A percentile compares a stretch with the other conserved stretches of the same genome.
phyloP scores from a whole-genome alignment of 2,888 invertebrate species.

The Epirrhoe tristata region DNA sequence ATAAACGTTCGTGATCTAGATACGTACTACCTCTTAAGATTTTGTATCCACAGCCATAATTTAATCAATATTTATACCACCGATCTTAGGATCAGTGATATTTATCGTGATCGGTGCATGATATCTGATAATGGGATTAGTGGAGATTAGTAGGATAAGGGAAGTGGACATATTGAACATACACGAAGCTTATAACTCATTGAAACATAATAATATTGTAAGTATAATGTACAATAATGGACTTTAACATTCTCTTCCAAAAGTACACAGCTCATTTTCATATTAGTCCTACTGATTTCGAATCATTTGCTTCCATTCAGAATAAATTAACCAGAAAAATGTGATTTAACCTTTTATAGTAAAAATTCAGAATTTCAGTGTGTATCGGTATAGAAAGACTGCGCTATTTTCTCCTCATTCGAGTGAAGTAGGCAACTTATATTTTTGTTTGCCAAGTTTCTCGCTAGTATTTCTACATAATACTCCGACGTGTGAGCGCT shows the following conservation, averaged over 20 bases:
- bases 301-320: neutral
- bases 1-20: neutral
- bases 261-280: neutral
- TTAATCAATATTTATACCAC: too few relatives aligned
- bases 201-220: too few relatives aligned
- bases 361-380: constrained; percentile 7
- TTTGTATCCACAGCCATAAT: too few relatives aligned
- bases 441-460: constrained; percentile 24
- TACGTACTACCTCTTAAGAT: too few relatives aligned
- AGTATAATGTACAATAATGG: neutral
- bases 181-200: too few relatives aligned
- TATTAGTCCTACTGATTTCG: neutral
- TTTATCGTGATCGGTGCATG: too few relatives aligned
- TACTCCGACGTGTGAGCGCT: constrained; percentile 21
- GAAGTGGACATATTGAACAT: too few relatives aligned
- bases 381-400: constrained; percentile 16
- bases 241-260: too few relatives aligned
- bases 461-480: constrained; percentile 26
- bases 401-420: constrained; percentile 19
- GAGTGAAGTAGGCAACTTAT: constrained; percentile 17
- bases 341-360: neutral
- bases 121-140: too few relatives aligned
- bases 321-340: neutral
- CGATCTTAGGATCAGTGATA: too few relatives aligned
- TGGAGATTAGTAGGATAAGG: too few relatives aligned